Conservation (phyloP, 2,888 invertebrate genomes). For the Tuta absoluta region DNA sequence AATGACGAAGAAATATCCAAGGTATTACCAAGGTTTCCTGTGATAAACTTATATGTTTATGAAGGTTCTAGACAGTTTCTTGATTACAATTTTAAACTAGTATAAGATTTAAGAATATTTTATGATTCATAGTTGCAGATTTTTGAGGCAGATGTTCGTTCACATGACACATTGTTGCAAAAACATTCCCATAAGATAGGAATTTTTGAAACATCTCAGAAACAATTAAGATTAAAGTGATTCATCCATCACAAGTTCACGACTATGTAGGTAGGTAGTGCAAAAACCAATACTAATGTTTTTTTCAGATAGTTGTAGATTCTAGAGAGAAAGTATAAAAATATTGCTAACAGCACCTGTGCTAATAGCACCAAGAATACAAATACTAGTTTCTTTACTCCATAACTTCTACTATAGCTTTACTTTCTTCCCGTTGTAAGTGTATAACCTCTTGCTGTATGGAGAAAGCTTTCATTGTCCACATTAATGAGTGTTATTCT, state of each 20-base stretch:
- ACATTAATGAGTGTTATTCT: slow-evolving; percentile 78
- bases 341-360: not conserved
- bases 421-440: not conserved
- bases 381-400: not conserved
- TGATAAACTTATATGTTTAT: not conserved
- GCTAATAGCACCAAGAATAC: not conserved
- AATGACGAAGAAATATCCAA: not conserved
- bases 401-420: too few relatives aligned
- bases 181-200: slow-evolving; percentile 3
- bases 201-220: not conserved
- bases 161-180: not conserved
- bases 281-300: too few relatives aligned
- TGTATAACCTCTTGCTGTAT: not conserved
- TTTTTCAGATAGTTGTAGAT: too few relatives aligned
- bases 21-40: not conserved
- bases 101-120: slow-evolving; percentile 1
- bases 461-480: slow-evolving; percentile 62
- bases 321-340: not conserved
- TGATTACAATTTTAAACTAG: not conserved
- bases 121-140: not conserved
- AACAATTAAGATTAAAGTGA: not conserved
- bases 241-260: not conserved
- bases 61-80: not conserved
- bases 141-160: not conserved
- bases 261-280: too few relatives aligned